A percentile compares a stretch with the other conserved stretches of the same genome.
Conservation (phyloP, 2,888 invertebrate genomes). For the Limnephilus auricula region DNA sequence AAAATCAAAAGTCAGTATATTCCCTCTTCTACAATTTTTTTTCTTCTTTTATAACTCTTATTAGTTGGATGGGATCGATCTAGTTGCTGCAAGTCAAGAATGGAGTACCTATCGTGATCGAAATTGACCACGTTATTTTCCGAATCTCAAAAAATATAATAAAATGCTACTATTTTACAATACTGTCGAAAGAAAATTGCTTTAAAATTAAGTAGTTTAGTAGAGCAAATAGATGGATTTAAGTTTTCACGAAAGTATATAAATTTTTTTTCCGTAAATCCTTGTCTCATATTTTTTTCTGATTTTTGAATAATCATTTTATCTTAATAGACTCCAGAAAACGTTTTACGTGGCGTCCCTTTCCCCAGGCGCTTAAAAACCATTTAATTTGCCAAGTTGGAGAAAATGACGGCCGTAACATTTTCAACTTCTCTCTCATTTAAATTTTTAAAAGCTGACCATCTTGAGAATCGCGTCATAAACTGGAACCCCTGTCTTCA, state of each 20-base stretch:
- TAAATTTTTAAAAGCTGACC: not conserved
- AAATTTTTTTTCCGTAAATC: not conserved
- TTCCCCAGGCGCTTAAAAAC: not conserved
- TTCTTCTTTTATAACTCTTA: not conserved
- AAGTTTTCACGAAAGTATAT: not conserved
- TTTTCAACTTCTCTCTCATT: not conserved
- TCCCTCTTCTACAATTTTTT: not conserved
- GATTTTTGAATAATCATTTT: not conserved
- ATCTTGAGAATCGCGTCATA: slow-evolving; percentile 22
- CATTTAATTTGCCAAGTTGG: not conserved
- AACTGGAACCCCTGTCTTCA: not conserved
- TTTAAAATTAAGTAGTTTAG: not conserved
- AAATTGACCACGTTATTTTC: not conserved
- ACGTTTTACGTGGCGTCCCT: not conserved
- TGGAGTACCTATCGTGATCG: not conserved
- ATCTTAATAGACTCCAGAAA: not conserved
- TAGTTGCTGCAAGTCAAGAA: too few species aligned
- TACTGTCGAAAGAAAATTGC: not conserved
- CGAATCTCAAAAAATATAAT: not conserved
- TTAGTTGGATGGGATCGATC: not conserved
- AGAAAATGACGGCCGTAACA: not conserved
- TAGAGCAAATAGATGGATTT: not conserved
- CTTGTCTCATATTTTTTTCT: not conserved
- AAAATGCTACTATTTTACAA: too few species aligned
- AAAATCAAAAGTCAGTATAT: not conserved